A percentile compares a stretch with the other conserved stretches of the same genome.
Conservation (phyloP, 92 coral and sea anemone species). For the Epizoanthus fatuus region DNA sequence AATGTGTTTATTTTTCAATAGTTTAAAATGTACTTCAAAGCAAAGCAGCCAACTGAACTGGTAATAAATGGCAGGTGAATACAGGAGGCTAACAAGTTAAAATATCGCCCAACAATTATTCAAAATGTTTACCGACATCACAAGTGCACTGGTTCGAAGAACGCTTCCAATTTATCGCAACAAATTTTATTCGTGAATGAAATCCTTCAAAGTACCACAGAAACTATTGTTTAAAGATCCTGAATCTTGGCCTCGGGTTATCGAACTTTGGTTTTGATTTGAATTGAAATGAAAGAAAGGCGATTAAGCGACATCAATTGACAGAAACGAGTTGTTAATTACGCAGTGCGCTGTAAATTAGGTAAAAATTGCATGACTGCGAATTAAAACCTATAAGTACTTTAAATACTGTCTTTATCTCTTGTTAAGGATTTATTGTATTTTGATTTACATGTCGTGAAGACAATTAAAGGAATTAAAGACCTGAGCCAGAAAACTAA, state of each 20-base stretch:
- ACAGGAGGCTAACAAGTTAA: too few relatives aligned
- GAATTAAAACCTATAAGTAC: neutral
- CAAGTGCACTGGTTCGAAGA: too few relatives aligned
- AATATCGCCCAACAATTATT: too few relatives aligned
- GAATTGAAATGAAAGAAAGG: neutral
- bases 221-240: too few relatives aligned
- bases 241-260: neutral
- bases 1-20: too few relatives aligned
- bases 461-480: slow-evolving; percentile 27
- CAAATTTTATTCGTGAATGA: too few relatives aligned
- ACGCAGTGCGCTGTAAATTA: neutral
- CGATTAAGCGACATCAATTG: neutral
- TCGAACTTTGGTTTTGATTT: neutral
- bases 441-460: slow-evolving; percentile 4
- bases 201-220: too few relatives aligned
- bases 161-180: too few relatives aligned
- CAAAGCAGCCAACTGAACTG: too few relatives aligned
- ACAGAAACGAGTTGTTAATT: slow-evolving; percentile 2
- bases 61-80: too few relatives aligned
- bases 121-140: too few relatives aligned
- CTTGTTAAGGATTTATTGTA: neutral
- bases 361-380: neutral
- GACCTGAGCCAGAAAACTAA: neutral
- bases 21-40: too few relatives aligned
- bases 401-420: slow-evolving; percentile 9